Conservation (phyloP, 2,888 invertebrate species). For the Lepas anatifera region DNA sequence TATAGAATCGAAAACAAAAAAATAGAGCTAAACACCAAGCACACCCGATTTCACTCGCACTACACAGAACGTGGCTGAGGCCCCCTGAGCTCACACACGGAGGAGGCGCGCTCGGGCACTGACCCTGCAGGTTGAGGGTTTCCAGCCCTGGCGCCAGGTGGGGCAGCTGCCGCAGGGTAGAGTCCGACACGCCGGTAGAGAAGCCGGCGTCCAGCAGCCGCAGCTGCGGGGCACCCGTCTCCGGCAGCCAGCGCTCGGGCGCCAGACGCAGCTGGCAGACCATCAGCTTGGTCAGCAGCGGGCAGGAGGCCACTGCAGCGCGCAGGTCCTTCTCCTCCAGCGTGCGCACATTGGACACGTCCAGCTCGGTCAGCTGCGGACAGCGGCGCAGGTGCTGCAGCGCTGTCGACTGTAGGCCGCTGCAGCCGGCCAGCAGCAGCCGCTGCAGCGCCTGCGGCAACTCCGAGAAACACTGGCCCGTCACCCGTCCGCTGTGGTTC, state of each 20-base stretch:
- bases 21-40: background rate
- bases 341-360: background rate
- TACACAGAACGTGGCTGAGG: background rate
- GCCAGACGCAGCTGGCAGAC: background rate
- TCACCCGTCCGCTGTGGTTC: background rate
- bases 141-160: background rate
- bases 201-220: background rate
- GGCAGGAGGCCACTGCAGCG: background rate
- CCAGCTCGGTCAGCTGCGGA: constrained; percentile 4
- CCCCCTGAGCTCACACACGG: background rate
- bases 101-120: background rate
- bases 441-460: background rate
- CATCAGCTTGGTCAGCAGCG: background rate
- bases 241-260: background rate
- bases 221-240: background rate
- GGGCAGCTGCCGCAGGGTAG: background rate
- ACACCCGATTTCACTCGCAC: background rate
- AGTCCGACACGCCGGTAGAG: background rate
- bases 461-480: background rate
- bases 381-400: background rate
- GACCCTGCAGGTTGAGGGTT: background rate
- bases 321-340: background rate
- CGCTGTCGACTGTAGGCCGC: background rate
- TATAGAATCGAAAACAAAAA: background rate
- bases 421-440: background rate